Conservation (phyloP, 1,140 invertebrate genomes). For the Conus betulinus region DNA sequence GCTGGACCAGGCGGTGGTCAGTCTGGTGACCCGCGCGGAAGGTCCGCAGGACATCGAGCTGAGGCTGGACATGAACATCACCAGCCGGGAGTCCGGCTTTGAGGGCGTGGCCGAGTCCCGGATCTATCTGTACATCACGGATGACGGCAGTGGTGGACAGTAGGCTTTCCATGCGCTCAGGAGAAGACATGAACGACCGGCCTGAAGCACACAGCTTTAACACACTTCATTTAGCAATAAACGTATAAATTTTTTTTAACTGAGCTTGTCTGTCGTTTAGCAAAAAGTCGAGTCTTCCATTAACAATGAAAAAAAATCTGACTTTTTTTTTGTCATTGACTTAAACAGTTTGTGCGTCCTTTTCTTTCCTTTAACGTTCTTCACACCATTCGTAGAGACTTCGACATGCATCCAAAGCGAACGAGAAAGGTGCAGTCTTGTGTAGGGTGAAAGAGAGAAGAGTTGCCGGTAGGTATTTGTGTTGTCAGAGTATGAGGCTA, state of each 20-base stretch:
- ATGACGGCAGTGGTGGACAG: constrained; percentile 77
- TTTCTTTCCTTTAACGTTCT: background rate
- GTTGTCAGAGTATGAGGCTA: no score
- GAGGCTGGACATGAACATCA: constrained; percentile 89
- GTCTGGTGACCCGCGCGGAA: constrained; percentile 83
- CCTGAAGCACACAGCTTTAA: no score
- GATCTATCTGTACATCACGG: constrained; percentile 89
- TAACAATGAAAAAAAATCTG: no score
- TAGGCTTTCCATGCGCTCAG: background rate
- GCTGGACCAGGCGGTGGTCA: constrained; percentile 83
- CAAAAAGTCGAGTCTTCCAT: no score
- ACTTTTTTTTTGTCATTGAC: background rate
- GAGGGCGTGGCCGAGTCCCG: constrained; percentile 88
- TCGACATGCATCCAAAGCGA: no score
- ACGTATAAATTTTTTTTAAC: no score
- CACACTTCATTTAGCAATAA: no score
- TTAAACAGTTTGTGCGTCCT: background rate
- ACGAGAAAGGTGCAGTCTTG: no score
- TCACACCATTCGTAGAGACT: no score
- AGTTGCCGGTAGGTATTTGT: no score
- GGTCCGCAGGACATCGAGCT: constrained; percentile 94
- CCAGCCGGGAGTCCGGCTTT: constrained; percentile 67
- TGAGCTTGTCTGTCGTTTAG: no score
- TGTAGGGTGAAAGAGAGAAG: no score
- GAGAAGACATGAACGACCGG: background rate